Evolutionary conservation across 2,113 vertebrate species (phyloP), one percentile per base, ranked within the genome.

Genomic region (Mustela nigripes): DNA sequence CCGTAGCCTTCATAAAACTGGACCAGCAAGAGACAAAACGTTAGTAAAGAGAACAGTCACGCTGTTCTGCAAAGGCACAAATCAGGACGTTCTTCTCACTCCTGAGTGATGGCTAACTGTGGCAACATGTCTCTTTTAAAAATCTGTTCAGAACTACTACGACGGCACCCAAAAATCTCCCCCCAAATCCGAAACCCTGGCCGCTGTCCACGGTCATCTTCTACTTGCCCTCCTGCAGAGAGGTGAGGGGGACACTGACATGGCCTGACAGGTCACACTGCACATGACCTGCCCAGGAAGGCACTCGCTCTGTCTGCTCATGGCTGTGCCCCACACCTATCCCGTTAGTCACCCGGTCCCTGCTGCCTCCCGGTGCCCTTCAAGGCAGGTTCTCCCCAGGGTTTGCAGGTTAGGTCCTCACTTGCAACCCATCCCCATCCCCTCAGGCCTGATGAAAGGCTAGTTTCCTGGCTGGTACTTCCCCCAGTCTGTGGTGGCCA

Each of bases 1-100:
- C 99, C 99, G 1, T 99, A 99, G n/a, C 99, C 99, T 99, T 99
- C 99, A 89, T 99, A 99, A 98, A 99, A 99, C 99, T 99, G 95
- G 45, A 84, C 96, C 60, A 22, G 1, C n/a, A 14, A 98, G 71
- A 96, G 45, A 95, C 0, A 9, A n/a, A 21, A 87, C 3, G 11
- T 58, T 36, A 76, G 39, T 78, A 80, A 7, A 19, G 26, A 28
- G 1, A 4, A 36, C 58, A 53, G 48, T 36, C 36, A 62, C 28
- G 21, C 11, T 50, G 45, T 56, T 18, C 18, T n/a, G 42, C n/a
- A 65, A 79, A 58, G 21, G 16, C 16, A 63, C 71, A 73, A 48
- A n/a, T 45, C 56, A 4, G 33, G 36, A 65, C n/a, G 65, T 15
- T 62, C 33, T 56, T 50, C 79, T 26, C 39, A 50, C 33, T 65